A percentile compares a stretch with the other conserved stretches of the same genome.
These are phyloP conservation scores for Trididemnum clinides DNA, from an alignment of 23 tunicate species.

Conservation along the genomic window DNA sequence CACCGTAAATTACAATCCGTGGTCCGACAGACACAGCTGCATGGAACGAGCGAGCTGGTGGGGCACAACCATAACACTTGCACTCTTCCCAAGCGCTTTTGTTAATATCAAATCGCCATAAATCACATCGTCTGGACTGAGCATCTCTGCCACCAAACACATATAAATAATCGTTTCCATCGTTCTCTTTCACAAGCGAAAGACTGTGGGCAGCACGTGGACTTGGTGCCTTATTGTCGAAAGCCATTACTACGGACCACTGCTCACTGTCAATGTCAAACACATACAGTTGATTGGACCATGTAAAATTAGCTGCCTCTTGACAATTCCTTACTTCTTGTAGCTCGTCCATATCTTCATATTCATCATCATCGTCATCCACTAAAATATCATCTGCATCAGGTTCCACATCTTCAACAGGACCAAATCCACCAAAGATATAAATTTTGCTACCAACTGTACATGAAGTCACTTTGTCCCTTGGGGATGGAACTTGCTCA, in stretches of 20 bases:
- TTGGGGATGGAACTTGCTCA: conserved; percentile 39
- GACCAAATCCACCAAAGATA: conserved; percentile 84
- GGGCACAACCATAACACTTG: conserved; percentile 45
- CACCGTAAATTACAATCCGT: conserved; percentile 67
- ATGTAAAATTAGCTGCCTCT: conserved; percentile 73
- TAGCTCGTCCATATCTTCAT: conserved; percentile 69
- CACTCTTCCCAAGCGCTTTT: conserved; percentile 37
- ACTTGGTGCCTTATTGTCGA: conserved; percentile 31
- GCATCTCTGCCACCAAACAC: conserved; percentile 80
- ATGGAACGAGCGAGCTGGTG: conserved; percentile 78
- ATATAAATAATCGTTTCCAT: conserved; percentile 35
- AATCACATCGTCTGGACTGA: conserved; percentile 55
- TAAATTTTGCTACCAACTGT: conserved; percentile 46
- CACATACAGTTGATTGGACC: conserved; percentile 57
- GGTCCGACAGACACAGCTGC: conserved; percentile 31
- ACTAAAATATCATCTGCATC: conserved; percentile 7
- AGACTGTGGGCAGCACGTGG: conserved; percentile 79
- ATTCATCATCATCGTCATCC: conserved; percentile 70
- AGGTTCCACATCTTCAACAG: conserved; percentile 31
- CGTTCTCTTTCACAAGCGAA: background rate
- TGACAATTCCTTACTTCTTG: conserved; percentile 58
- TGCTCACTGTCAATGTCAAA: conserved; percentile 43
- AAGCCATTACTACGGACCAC: conserved; percentile 35
- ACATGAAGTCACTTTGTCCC: conserved; percentile 58
- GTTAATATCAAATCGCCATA: conserved; percentile 54